phyloP scores from a whole-genome alignment of 2,797 vertebrate genomes.

The Xiphorhynchus erythropygius region DNA sequence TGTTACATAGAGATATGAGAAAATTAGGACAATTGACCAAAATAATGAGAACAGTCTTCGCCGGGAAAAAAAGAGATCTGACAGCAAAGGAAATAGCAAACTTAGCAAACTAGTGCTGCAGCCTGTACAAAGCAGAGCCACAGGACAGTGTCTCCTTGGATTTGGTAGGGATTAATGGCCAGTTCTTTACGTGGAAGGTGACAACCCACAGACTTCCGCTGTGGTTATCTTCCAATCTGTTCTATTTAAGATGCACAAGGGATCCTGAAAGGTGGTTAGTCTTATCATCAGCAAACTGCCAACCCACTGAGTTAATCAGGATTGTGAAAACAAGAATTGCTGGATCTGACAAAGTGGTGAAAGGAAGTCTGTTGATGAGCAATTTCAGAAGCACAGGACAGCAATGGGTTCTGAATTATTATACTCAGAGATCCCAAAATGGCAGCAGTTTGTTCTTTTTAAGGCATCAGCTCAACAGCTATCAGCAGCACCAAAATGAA shows the following conservation, averaged over 20 bases:
- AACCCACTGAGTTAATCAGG: background rate
- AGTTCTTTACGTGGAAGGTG: background rate
- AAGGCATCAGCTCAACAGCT: background rate
- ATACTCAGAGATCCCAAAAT: background rate
- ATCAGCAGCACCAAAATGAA: background rate
- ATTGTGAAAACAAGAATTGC: background rate
- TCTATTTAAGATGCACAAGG: background rate
- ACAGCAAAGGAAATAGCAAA: background rate
- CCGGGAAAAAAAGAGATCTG: background rate
- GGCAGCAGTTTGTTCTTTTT: background rate
- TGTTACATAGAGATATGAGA: background rate
- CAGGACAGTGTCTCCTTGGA: background rate
- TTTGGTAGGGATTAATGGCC: background rate
- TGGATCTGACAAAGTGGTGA: background rate
- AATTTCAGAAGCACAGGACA: background rate
- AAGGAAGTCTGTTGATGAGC: background rate
- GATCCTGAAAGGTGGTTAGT: background rate
- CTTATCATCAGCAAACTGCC: slow-evolving; percentile 6
- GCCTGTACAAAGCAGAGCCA: background rate
- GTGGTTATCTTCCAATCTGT: background rate
- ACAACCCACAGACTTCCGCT: background rate
- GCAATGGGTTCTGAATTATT: background rate
- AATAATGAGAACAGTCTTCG: background rate
- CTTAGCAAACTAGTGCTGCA: background rate
- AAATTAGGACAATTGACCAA: background rate